Evolutionary conservation across 2,888 invertebrate genomes (phyloP).

Genomic region (Dolichopus griseipennis): DNA sequence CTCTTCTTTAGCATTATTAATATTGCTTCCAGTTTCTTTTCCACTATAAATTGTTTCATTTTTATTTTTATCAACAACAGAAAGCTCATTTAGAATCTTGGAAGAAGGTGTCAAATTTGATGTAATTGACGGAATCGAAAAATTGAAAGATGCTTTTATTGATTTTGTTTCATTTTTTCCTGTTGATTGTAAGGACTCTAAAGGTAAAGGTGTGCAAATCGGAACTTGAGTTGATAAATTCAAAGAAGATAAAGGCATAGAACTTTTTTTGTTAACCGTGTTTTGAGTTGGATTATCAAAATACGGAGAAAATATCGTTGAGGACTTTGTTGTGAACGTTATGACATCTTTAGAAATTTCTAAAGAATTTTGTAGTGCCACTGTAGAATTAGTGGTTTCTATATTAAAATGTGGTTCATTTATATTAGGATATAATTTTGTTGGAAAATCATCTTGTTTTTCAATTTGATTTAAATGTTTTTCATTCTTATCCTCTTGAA

Average conservation of each 20-base stretch:
- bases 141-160: background rate
- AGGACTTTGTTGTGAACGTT: background rate
- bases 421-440: no score
- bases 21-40: background rate
- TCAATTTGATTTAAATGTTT: no score
- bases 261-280: background rate
- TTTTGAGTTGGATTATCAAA: background rate
- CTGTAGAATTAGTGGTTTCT: no score
- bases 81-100: slow-evolving; percentile 13
- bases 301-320: slow-evolving; percentile 10
- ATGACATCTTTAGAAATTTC: no score
- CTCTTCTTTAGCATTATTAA: background rate
- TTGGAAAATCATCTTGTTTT: no score
- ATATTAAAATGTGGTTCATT: no score
- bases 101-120: background rate
- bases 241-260: background rate
- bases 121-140: background rate
- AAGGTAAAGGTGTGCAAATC: slow-evolving; percentile 7
- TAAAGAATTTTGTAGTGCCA: no score
- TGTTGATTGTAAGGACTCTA: background rate
- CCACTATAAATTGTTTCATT: background rate
- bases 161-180: background rate
- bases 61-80: slow-evolving; percentile 15
- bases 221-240: slow-evolving; percentile 11
- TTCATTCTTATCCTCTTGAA: no score